These are phyloP conservation scores for Ariolimax columbianus DNA, from an alignment of 2,888 invertebrate species.

Conservation along the genomic window DNA sequence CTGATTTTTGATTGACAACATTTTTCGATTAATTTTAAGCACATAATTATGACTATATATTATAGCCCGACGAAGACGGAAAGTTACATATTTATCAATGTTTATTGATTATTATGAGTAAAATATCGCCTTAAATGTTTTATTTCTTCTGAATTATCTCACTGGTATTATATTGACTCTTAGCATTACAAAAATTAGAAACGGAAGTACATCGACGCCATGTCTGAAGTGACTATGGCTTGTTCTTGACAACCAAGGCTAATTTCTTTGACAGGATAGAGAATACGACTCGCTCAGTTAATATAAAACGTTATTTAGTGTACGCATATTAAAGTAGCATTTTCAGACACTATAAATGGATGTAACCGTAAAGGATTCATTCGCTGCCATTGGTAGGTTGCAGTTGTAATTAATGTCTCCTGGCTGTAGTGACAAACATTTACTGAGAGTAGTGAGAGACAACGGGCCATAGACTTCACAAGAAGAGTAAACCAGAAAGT, in stretches of 20 bases:
- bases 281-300: background rate
- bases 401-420: background rate
- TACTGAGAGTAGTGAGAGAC: no score
- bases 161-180: no score
- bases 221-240: slow-evolving; percentile 10
- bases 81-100: no score
- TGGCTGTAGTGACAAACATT: background rate
- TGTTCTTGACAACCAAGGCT: slow-evolving; percentile 8
- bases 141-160: no score
- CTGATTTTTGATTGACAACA: no score
- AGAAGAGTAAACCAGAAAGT: no score
- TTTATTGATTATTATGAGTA: background rate
- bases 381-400: background rate
- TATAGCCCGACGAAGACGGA: no score
- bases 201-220: slow-evolving; percentile 30
- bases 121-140: no score
- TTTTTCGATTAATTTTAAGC: no score
- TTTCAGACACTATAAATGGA: background rate
- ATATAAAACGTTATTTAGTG: background rate
- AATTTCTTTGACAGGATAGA: background rate
- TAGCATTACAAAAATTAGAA: background rate
- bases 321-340: background rate
- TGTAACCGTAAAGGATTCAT: background rate
- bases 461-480: no score
- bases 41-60: no score